phyloP scores from a whole-genome alignment of 2,888 invertebrate genomes.

The Penaeus monodon region DNA sequence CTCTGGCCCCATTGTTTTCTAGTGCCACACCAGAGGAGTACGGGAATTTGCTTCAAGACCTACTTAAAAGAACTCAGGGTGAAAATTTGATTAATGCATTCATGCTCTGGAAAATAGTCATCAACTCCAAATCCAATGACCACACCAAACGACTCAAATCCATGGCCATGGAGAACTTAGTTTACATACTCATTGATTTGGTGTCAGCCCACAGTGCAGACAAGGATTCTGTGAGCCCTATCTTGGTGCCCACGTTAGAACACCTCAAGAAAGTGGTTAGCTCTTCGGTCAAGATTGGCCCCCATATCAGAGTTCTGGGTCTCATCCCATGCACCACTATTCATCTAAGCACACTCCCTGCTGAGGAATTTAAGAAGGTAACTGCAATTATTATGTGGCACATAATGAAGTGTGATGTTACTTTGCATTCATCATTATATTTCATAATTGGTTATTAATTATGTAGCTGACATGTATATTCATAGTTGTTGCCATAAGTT shows the following conservation, averaged over 20 bases:
- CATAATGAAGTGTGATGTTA: no score
- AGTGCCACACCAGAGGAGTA: constrained; percentile 33
- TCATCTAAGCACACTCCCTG: constrained; percentile 20
- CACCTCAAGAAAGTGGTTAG: constrained; percentile 20
- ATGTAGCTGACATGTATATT: no score
- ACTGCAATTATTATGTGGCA: constrained; percentile 4
- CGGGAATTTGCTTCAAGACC: constrained; percentile 35
- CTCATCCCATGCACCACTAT: constrained; percentile 30
- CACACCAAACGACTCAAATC: constrained; percentile 16
- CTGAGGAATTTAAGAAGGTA: constrained; percentile 35
- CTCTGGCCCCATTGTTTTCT: constrained; percentile 18
- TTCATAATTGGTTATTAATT: no score
- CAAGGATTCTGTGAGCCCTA: background rate
- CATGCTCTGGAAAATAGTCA: constrained; percentile 36
- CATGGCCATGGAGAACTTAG: constrained; percentile 28
- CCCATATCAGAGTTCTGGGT: constrained; percentile 28
- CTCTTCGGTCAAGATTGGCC: background rate
- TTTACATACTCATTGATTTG: constrained; percentile 33
- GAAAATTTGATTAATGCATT: constrained; percentile 19
- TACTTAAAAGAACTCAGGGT: constrained; percentile 12
- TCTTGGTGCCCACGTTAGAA: constrained; percentile 14
- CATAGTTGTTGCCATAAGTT: no score
- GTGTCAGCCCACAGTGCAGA: background rate
- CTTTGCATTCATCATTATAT: no score
- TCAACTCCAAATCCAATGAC: background rate